Conservation (phyloP, 2,888 invertebrate species). For the Tineola bisselliella region DNA sequence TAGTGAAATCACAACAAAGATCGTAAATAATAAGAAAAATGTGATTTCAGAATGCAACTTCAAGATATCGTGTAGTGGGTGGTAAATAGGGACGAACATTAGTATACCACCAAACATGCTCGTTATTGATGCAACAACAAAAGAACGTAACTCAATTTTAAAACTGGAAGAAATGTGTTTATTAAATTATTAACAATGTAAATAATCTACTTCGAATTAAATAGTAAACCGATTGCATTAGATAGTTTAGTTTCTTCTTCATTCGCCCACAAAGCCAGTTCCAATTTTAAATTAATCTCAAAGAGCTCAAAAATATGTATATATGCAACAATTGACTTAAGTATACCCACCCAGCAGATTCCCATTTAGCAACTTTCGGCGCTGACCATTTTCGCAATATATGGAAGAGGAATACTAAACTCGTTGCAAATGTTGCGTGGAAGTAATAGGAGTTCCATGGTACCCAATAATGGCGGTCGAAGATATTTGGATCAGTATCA, state of each 20-base stretch:
- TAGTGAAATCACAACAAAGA: slow-evolving; percentile 70
- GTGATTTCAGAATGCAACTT: slow-evolving; percentile 78
- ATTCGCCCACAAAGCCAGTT: no score
- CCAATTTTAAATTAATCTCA: no score
- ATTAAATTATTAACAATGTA: no score
- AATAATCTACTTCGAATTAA: no score
- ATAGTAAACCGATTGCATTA: no score
- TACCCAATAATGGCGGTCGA: slow-evolving; percentile 82
- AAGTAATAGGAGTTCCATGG: slow-evolving; percentile 88
- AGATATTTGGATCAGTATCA: slow-evolving; percentile 75
- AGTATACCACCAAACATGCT: slow-evolving; percentile 79
- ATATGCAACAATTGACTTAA: no score
- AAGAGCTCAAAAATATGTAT: no score
- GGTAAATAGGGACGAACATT: slow-evolving; percentile 78
- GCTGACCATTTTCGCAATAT: slow-evolving; percentile 63
- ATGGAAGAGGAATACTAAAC: slow-evolving; percentile 76
- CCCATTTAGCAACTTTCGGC: slow-evolving; percentile 66
- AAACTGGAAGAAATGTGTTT: slow-evolving; percentile 41
- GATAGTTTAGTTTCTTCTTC: no score
- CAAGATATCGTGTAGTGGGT: slow-evolving; percentile 76
- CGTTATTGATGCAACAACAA: slow-evolving; percentile 68
- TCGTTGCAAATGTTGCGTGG: slow-evolving; percentile 78
- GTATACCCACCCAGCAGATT: slow-evolving; percentile 56
- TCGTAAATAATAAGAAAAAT: slow-evolving; percentile 70
- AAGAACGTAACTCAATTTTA: slow-evolving; percentile 59